Percentiles rank a stretch among this genome's conserved stretches.
Conservation (phyloP, 2,797 vertebrate genomes). For the Nannoperca australis region DNA sequence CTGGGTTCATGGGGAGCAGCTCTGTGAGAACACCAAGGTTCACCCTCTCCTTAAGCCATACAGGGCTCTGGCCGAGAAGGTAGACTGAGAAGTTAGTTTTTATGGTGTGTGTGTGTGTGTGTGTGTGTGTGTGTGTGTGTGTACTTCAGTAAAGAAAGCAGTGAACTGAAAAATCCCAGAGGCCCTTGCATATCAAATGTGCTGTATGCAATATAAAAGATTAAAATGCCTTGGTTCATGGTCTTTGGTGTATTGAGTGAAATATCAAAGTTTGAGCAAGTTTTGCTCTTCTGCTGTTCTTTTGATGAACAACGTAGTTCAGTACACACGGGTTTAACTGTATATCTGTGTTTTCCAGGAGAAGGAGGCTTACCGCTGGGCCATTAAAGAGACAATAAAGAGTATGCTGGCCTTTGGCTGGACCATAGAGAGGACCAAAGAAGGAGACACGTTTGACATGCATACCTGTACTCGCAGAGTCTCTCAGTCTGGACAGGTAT, state of each 20-base stretch:
- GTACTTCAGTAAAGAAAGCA: conserved; percentile 22
- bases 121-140: neutral
- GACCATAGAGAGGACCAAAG: conserved; percentile 92
- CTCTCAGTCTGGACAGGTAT: conserved; percentile 94
- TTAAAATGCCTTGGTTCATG: conserved; percentile 36
- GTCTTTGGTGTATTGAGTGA: neutral
- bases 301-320: neutral
- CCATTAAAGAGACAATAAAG: conserved; percentile 95
- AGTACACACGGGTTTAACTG: neutral
- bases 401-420: conserved; percentile 95
- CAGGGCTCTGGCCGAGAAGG: conserved; percentile 95
- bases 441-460: conserved; percentile 88
- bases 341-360: conserved; percentile 84
- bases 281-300: conserved; percentile 9
- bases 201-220: conserved; percentile 50
- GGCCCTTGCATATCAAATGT: conserved; percentile 38
- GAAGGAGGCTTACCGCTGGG: conserved; percentile 94
- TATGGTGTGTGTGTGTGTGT: conserved; percentile 1
- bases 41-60: conserved; percentile 97
- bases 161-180: conserved; percentile 41
- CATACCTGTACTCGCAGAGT: conserved; percentile 87
- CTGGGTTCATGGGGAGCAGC: conserved; percentile 95
- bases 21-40: conserved; percentile 92
- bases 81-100: conserved; percentile 64
- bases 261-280: conserved; percentile 9